Evolutionary conservation across 2,113 vertebrate species (phyloP).

Genomic region (Python bivittatus): DNA sequence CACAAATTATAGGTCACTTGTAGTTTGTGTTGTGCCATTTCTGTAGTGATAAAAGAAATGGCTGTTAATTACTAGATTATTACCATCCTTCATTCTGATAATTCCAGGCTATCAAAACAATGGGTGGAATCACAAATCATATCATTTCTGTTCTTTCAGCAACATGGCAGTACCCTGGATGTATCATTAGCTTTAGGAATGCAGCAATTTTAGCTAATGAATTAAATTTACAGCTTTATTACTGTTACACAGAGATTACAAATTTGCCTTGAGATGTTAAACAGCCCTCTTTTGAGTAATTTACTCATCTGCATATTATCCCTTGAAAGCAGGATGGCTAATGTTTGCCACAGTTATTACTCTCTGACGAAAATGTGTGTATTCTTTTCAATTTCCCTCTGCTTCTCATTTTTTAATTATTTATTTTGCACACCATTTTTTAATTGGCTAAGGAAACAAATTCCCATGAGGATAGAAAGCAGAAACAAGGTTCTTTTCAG

Average conservation of each 20-base stretch:
- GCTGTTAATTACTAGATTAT: constrained; percentile 67
- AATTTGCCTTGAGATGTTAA: constrained; percentile 48
- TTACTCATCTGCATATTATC: neutral
- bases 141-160: constrained; percentile 55
- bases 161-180: constrained; percentile 57
- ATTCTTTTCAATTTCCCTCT: neutral
- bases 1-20: constrained; percentile 62
- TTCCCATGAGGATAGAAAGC: neutral
- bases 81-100: constrained; percentile 66
- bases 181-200: neutral
- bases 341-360: constrained; percentile 49
- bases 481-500: constrained; percentile 16
- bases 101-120: constrained; percentile 63
- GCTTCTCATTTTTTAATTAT: neutral
- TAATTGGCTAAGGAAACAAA: neutral
- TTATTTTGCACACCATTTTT: neutral
- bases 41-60: constrained; percentile 64
- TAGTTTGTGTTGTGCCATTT: constrained; percentile 60
- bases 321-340: constrained; percentile 47
- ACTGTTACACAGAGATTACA: constrained; percentile 49
- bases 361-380: constrained; percentile 14
- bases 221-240: constrained; percentile 39
- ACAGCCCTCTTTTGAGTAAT: constrained; percentile 38
- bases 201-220: constrained; percentile 40
- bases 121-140: constrained; percentile 52